Evolutionary conservation across 2,113 vertebrate species (phyloP), one percentile per base, ranked within the genome.

Genomic region (Microcebus jonahi): DNA sequence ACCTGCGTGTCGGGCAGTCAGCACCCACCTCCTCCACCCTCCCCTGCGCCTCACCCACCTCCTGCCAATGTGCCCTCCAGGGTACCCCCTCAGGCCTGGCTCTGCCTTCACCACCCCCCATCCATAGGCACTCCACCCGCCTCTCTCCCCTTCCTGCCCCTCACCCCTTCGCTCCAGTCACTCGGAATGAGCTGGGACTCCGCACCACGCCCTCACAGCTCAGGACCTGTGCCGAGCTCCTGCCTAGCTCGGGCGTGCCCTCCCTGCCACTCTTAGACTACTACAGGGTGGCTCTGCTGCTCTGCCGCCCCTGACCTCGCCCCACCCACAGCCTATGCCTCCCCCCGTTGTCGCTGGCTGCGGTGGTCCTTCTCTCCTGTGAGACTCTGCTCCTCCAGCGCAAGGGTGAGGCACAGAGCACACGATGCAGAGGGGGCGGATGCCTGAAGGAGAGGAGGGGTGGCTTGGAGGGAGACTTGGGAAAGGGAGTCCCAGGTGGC

Each of bases 21-120:
- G 17, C 70, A 42, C 18, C 25, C n/a, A 1, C 11, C 29, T 18
- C 18, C 25, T 31, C 65, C 27, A 36, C n/a, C 4, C 18, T 42
- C 39, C 25, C n/a, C 39, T 34, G 0, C 1, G 4, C 4, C n/a
- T 59, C 17, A 0, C 42, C 12, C 0, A 0, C n/a, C 75, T 34
- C 42, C 61, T 83, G n/a, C 53, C 53, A 20, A 7, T 12, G 34
- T 8, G 6, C 12, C 12, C 48, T 77, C 45, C 48, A 14, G 50
- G 25, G 6, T 21, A 10, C 57, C 4, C 87, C 31, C 12, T 14
- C 18, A 10, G 36, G 42, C 23, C 3, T 1, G 23, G 11, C 20
- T 27, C 81, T 55, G 31, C n/a, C 68, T 27, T 57, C 45, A n/a
- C 55, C 39, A 34, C 27, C 48, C 12, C 50, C 3, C 13, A 2